phyloP scores from a whole-genome alignment of 2,888 invertebrate genomes.

The Reticulitermes lucifugus region DNA sequence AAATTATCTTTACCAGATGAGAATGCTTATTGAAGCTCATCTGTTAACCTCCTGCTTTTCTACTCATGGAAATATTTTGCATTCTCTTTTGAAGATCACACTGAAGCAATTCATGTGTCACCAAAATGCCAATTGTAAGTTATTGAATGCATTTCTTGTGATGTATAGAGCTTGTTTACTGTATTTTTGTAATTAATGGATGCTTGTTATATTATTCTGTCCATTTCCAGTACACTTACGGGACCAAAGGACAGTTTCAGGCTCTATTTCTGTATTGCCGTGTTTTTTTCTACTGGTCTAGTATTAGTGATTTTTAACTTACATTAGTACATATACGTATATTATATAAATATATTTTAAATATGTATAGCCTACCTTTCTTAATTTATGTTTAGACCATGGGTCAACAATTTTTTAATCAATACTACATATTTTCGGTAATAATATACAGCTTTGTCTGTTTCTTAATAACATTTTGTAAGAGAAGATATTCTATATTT shows the following conservation, averaged over 20 bases:
- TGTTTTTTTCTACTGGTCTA: conserved; percentile 6
- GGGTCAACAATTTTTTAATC: conserved; percentile 21
- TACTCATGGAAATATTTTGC: no score
- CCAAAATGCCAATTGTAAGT: no score
- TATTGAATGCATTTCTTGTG: no score
- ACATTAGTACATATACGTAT: conserved; percentile 7
- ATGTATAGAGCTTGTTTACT: neutral
- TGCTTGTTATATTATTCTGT: conserved; percentile 13
- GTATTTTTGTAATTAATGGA: conserved; percentile 6
- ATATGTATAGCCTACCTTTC: neutral
- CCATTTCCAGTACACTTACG: conserved; percentile 12
- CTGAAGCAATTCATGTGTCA: no score
- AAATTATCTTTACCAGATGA: no score
- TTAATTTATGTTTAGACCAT: conserved; percentile 19
- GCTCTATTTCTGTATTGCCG: neutral
- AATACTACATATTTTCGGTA: conserved; percentile 19
- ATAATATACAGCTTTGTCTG: conserved; percentile 31
- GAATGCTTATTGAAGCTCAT: no score
- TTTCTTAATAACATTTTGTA: conserved; percentile 29
- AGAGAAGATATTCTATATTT: conserved; percentile 26
- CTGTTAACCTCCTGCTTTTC: no score
- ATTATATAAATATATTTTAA: conserved; percentile 15
- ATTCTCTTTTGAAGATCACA: no score
- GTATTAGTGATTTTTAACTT: conserved; percentile 10
- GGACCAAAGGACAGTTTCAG: conserved; percentile 34